Base-by-base conservation (phyloP, 2,113 vertebrate genomes). In the Caranx ignobilis region DNA sequence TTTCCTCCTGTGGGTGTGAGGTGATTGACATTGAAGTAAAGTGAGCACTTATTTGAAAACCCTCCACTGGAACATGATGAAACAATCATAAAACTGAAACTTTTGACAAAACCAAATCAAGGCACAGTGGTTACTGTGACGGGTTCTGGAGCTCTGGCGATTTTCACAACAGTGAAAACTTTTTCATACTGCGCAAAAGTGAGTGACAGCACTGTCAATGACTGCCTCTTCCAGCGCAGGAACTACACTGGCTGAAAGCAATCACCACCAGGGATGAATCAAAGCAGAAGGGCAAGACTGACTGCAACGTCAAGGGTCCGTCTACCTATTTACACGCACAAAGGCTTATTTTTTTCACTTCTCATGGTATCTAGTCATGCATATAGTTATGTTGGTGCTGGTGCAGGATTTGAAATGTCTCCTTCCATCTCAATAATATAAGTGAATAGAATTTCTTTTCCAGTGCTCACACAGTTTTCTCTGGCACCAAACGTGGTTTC, bases 81-180 rank as follows among this genome's bases (percentile, higher is more conserved):
- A 88, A 54, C 1, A 2, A 15, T 63, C 43, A 80, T 31, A 70
- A 84, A 85, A 75, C 13, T 11, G 37, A 75, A 75, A 70, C 63
- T 66, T 79, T 64, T 67, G 71, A 78, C 62, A 76, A 56, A 80
- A 68, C 16, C n/a, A 75, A 87, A 85, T 72, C 47, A 64, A 79
- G 62, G 52, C 18, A 18, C 12, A 57, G 4, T 47, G 37, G 47
- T 74, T 63, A 52, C 57, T 62, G 65, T 79, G 64, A 89, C 52
- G 62, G 63, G 82, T 76, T 35, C 45, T 52, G 37, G 11, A 56
- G 72, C 47, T 63, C 0, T 0, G 12, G 59, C 73, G 71, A 32
- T 71, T 84, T 86, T 77, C n/a, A 35, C 32, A 16, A 41, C 56
- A 70, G 37, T 64, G 11, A 62, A 62, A 57, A 19, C 19, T 69